Conservation (phyloP, 2,888 invertebrate genomes). For the Tridacna crocea region DNA sequence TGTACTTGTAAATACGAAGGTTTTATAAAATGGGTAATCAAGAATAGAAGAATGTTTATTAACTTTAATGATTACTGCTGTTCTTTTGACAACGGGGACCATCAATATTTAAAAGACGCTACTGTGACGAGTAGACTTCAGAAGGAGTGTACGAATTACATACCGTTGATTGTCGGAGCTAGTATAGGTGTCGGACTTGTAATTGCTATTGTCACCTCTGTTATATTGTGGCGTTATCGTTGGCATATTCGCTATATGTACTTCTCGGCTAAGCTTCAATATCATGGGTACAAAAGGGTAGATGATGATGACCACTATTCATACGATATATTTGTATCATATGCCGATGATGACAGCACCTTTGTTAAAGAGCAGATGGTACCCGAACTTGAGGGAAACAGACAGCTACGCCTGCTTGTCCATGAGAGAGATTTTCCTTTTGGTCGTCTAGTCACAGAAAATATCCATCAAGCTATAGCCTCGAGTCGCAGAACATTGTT, state of each 20-base stretch:
- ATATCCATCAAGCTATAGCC: slow-evolving; percentile 49
- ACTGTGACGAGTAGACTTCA: not conserved
- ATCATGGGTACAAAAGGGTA: slow-evolving; percentile 23
- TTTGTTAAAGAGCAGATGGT: slow-evolving; percentile 39
- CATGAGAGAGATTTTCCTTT: slow-evolving; percentile 53
- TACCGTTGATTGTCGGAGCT: not conserved
- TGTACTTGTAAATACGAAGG: slow-evolving; percentile 5
- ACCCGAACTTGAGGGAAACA: slow-evolving; percentile 37
- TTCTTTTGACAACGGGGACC: slow-evolving; percentile 6
- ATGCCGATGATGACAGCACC: slow-evolving; percentile 37
- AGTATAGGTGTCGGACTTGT: not conserved
- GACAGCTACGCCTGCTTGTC: slow-evolving; percentile 32
- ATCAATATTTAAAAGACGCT: not conserved
- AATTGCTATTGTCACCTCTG: not conserved
- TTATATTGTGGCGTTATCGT: slow-evolving; percentile 37
- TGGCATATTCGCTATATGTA: slow-evolving; percentile 54
- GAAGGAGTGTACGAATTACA: slow-evolving; percentile 2
- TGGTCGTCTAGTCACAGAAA: slow-evolving; percentile 47
- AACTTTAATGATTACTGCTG: not conserved
- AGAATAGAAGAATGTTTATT: not conserved
- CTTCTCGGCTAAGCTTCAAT: slow-evolving; percentile 39
- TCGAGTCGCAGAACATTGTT: slow-evolving; percentile 44
- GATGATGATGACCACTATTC: slow-evolving; percentile 26
- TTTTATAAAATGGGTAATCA: slow-evolving; percentile 1
- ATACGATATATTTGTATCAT: slow-evolving; percentile 47